These are phyloP conservation scores for Lutjanus erythropterus DNA, from an alignment of 2,113 vertebrate species.

Conservation along the genomic window DNA sequence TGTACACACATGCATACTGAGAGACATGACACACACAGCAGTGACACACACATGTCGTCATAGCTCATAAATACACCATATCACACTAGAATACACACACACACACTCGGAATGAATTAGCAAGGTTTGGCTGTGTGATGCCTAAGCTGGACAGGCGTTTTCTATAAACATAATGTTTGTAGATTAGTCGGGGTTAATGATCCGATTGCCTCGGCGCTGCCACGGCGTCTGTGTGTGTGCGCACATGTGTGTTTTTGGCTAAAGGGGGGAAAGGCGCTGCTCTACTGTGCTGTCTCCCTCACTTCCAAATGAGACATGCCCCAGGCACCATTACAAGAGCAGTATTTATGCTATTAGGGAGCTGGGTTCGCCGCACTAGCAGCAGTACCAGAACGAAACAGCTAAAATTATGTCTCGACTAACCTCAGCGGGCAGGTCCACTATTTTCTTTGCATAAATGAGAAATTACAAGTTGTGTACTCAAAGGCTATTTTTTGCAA, in stretches of 20 bases:
- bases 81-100: constrained; percentile 18
- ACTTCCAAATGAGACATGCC: constrained; percentile 69
- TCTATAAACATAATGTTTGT: constrained; percentile 76
- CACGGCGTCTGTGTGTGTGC: constrained; percentile 9
- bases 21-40: constrained; percentile 53
- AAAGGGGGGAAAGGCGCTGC: constrained; percentile 48
- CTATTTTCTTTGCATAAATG: constrained; percentile 71
- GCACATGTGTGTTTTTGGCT: constrained; percentile 54
- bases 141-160: constrained; percentile 61
- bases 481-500: constrained; percentile 66
- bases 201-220: constrained; percentile 63
- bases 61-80: constrained; percentile 39
- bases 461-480: constrained; percentile 74
- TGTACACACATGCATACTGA: constrained; percentile 46
- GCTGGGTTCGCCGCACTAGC: constrained; percentile 53
- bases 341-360: constrained; percentile 74
- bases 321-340: constrained; percentile 67
- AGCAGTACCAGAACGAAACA: constrained; percentile 54
- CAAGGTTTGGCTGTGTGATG: constrained; percentile 32
- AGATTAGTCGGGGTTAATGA: constrained; percentile 81
- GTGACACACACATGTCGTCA: constrained; percentile 23
- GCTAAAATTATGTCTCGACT: constrained; percentile 72
- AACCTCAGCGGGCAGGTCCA: constrained; percentile 66
- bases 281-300: constrained; percentile 53
- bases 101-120: constrained; percentile 59